Conservation (phyloP, 2,888 invertebrate species). For the Platypus cylindrus region DNA sequence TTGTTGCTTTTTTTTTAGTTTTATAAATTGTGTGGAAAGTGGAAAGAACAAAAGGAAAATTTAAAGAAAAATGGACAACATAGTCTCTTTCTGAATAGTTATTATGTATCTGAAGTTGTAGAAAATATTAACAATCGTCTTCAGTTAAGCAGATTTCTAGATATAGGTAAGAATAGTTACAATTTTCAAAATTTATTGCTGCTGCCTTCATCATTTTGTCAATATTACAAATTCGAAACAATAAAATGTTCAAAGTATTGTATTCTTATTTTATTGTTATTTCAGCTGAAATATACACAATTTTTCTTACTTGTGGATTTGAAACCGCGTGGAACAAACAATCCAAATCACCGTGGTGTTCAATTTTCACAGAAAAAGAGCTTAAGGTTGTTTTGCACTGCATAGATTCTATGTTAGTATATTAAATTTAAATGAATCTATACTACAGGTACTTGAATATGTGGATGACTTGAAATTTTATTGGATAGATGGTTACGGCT, state of each 20-base stretch:
- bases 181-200: slow-evolving; percentile 1
- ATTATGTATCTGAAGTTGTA: slow-evolving; percentile 41
- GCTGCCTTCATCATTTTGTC: too few relatives aligned
- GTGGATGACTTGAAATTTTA: slow-evolving; percentile 66
- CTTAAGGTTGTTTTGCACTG: slow-evolving; percentile 40
- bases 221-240: slow-evolving; percentile 3
- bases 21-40: slow-evolving; percentile 32
- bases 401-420: slow-evolving; percentile 3
- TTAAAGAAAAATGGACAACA: slow-evolving; percentile 23
- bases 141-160: slow-evolving; percentile 40
- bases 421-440: slow-evolving; percentile 6
- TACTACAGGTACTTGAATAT: slow-evolving; percentile 55
- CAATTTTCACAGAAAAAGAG: slow-evolving; percentile 49
- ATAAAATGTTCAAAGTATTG: slow-evolving; percentile 1
- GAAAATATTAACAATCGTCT: slow-evolving; percentile 45
- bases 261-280: slow-evolving; percentile 17
- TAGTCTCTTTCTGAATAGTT: slow-evolving; percentile 24
- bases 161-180: slow-evolving; percentile 36
- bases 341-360: slow-evolving; percentile 65
- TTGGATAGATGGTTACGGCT: slow-evolving; percentile 73
- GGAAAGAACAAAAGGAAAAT: slow-evolving; percentile 28
- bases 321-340: slow-evolving; percentile 68
- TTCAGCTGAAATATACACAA: slow-evolving; percentile 47
- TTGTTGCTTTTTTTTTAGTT: slow-evolving; percentile 24
- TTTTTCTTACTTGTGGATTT: slow-evolving; percentile 65